Evolutionary conservation across 2,888 invertebrate genomes (phyloP), one percentile per base, ranked within the genome.

Genomic region (Cacoxenus indagator): DNA sequence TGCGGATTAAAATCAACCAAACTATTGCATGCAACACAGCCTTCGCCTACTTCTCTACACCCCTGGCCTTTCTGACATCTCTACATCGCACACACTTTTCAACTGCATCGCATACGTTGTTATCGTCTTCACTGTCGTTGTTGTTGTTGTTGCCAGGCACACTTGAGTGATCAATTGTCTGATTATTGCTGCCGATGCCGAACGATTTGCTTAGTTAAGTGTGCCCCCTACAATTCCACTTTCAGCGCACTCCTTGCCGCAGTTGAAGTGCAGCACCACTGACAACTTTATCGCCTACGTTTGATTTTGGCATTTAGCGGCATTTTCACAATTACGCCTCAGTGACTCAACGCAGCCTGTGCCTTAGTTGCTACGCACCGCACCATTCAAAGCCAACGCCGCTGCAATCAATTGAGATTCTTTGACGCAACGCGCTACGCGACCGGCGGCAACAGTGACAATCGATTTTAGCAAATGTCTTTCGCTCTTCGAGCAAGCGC

Each of bases 1-100:
- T 84, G 83, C 76, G 84, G 84, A 84, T 84, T 84, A 84, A 84
- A 84, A 84, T 84, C 84, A 84, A 77, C 79, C 76, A 82, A 80
- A 77, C 76, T 75, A 75, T 37, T 51, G 17, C 51, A 51, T 51
- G 51, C 17, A 22, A 9, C 51, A 9, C 19, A n/a, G 22, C 8
- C n/a, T n/a, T n/a, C n/a, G n/a, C n/a, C n/a, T n/a, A n/a, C n/a
- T n/a, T n/a, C n/a, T n/a, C n/a, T n/a, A n/a, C n/a, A n/a, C n/a
- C n/a, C n/a, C n/a, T n/a, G n/a, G n/a, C n/a, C n/a, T n/a, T n/a
- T n/a, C n/a, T n/a, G n/a, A n/a, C n/a, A n/a, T n/a, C n/a, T n/a
- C n/a, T n/a, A n/a, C n/a, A n/a, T n/a, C n/a, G n/a, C n/a, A n/a
- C n/a, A n/a, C n/a, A n/a, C n/a, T n/a, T n/a, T n/a, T 51, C 22